phyloP scores from a whole-genome alignment of 2,113 vertebrate species.

The Rattus rattus region DNA sequence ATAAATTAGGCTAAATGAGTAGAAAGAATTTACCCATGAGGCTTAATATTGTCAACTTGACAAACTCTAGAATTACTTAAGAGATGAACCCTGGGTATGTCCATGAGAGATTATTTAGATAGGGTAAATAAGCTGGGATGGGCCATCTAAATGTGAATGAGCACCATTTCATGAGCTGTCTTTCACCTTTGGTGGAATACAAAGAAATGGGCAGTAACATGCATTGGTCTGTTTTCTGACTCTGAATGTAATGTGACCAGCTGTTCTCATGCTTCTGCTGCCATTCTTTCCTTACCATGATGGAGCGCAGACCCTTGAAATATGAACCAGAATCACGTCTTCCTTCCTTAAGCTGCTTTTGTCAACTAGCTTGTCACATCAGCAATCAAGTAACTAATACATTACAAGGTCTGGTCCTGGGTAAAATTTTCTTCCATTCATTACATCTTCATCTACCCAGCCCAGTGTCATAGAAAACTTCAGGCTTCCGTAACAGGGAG shows the following conservation, averaged over 20 bases:
- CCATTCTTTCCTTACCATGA: neutral
- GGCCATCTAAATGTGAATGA: neutral
- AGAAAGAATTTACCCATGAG: neutral
- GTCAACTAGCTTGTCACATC: neutral
- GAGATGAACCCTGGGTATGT: neutral
- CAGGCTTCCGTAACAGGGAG: neutral
- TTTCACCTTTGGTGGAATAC: neutral
- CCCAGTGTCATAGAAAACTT: neutral
- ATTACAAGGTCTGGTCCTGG: neutral
- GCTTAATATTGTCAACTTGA: neutral
- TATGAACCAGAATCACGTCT: neutral
- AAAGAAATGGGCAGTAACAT: too few species aligned
- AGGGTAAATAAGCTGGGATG: neutral
- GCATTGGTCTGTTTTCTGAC: neutral
- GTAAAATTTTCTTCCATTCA: neutral
- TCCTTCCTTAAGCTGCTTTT: neutral
- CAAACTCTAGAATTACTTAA: neutral
- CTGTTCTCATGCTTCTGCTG: neutral
- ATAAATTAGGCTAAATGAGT: neutral
- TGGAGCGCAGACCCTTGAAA: neutral
- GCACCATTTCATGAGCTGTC: too few species aligned
- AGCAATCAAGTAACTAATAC: neutral
- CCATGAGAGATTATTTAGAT: neutral
- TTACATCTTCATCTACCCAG: neutral
- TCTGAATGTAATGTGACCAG: too few species aligned